Conservation (phyloP, 1,140 invertebrate species). For the Zaprionus ghesquierei region DNA sequence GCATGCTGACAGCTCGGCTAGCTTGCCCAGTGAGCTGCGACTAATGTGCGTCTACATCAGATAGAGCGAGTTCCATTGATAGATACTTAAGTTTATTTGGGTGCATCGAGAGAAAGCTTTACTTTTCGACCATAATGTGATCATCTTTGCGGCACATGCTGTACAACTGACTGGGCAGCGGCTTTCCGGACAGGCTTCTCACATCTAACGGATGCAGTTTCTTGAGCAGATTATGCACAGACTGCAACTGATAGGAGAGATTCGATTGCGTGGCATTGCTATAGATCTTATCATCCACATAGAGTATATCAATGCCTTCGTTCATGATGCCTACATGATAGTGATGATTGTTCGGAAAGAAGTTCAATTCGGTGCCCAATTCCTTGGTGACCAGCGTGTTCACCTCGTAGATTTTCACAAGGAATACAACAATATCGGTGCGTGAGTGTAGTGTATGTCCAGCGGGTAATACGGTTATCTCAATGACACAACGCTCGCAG, state of each 20-base stretch:
- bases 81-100: neutral
- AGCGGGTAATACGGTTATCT: constrained; percentile 53
- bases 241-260: constrained; percentile 48
- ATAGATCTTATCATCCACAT: constrained; percentile 55
- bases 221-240: constrained; percentile 45
- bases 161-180: constrained; percentile 36
- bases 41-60: constrained; percentile 65
- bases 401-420: constrained; percentile 33
- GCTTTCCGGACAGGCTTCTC: constrained; percentile 42
- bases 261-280: neutral
- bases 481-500: constrained; percentile 42
- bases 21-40: constrained; percentile 41
- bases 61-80: constrained; percentile 13
- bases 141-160: constrained; percentile 43
- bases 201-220: constrained; percentile 50
- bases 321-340: constrained; percentile 52
- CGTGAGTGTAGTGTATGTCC: constrained; percentile 42
- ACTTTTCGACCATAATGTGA: neutral
- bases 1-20: neutral
- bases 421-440: constrained; percentile 54
- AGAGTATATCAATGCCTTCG: constrained; percentile 61
- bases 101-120: neutral
- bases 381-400: constrained; percentile 58
- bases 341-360: constrained; percentile 56
- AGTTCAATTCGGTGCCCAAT: constrained; percentile 52